Conservation (phyloP, 2,113 vertebrate genomes). For the Gnathonemus longibarbis region DNA sequence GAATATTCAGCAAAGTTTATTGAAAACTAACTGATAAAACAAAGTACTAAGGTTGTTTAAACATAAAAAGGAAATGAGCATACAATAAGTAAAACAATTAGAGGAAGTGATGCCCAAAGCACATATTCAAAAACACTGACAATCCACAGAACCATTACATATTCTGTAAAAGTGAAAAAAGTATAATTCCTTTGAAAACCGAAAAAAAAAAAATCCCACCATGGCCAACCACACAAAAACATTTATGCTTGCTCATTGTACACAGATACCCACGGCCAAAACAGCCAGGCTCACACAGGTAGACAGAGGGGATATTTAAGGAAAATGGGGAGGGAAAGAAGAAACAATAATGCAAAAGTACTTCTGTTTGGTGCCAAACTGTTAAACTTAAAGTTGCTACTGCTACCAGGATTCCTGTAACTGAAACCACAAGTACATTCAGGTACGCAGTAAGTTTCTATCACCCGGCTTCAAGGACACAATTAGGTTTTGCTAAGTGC, state of each 20-base stretch:
- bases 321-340: neutral
- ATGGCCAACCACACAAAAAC: neutral
- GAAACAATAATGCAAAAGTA: neutral
- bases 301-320: neutral
- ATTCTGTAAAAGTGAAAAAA: neutral
- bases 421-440: neutral
- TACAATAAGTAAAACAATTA: neutral
- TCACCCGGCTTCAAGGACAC: neutral
- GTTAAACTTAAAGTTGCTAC: neutral
- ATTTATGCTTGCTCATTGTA: neutral
- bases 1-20: conserved; percentile 7
- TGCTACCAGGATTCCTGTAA: neutral
- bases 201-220: neutral
- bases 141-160: neutral
- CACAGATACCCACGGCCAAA: neutral
- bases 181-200: neutral
- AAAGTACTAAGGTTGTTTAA: conserved; percentile 7
- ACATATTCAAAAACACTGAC: conserved; percentile 1
- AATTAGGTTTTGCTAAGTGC: neutral
- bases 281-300: neutral
- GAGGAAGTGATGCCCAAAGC: neutral
- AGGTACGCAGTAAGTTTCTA: neutral
- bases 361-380: neutral
- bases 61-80: neutral
- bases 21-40: neutral